phyloP scores from a whole-genome alignment of 2,797 vertebrate species.

The Podarcis siculus region DNA sequence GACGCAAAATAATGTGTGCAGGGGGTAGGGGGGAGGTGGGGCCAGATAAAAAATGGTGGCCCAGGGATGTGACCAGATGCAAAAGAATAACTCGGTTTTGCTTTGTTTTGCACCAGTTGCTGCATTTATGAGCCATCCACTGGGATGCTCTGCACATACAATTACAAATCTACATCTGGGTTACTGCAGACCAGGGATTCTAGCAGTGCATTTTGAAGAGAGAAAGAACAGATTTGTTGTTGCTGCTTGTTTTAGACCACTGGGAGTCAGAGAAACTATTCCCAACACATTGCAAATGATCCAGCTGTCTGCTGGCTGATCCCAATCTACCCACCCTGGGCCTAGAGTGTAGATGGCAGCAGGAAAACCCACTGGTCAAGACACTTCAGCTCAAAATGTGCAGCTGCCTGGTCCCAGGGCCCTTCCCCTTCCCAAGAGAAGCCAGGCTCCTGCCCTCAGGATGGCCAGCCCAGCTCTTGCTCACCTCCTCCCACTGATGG shows the following conservation, averaged over 20 bases:
- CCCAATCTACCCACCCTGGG: neutral
- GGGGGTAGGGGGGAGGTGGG: no score
- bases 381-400: no score
- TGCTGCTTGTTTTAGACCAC: neutral
- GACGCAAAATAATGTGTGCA: neutral
- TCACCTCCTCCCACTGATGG: slow-evolving; percentile 99
- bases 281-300: neutral
- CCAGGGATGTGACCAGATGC: neutral
- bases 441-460: neutral
- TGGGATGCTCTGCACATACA: neutral
- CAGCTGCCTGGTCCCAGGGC: rapidly evolving
- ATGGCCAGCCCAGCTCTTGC: slow-evolving; percentile 29
- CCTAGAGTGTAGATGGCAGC: neutral
- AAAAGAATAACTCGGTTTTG: neutral
- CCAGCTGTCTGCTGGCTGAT: neutral
- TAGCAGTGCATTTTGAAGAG: neutral
- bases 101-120: neutral
- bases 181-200: neutral
- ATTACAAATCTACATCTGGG: neutral
- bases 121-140: neutral
- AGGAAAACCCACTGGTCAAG: neutral
- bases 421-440: neutral
- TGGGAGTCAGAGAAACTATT: neutral
- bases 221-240: neutral
- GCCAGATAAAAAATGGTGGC: neutral